Evolutionary conservation across 2,113 vertebrate species (phyloP).

Genomic region (Steatornis caripensis): DNA sequence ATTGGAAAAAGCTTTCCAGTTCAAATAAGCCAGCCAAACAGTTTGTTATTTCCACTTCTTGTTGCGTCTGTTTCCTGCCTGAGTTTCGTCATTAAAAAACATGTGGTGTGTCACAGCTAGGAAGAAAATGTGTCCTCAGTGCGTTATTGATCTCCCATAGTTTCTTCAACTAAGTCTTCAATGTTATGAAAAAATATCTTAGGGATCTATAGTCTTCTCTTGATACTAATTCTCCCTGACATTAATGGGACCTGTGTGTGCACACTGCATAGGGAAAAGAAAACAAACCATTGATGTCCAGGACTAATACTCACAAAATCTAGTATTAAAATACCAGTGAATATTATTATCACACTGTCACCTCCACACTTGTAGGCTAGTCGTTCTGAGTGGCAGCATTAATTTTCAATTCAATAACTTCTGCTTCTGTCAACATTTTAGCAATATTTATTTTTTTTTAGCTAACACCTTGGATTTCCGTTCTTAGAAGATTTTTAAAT

Average conservation of each 20-base stretch:
- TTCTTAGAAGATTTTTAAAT: not conserved
- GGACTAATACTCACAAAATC: not conserved
- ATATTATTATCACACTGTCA: not conserved
- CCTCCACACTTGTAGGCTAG: not conserved
- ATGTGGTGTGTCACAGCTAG: not conserved
- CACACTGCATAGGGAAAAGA: not conserved
- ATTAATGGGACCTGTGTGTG: not conserved
- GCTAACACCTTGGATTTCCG: not conserved
- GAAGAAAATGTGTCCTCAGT: not conserved
- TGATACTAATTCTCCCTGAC: conserved; percentile 19
- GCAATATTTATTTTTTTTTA: not conserved
- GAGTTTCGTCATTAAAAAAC: conserved; percentile 4
- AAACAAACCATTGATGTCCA: not conserved
- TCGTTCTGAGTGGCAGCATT: not conserved
- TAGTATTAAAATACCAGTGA: conserved; percentile 1
- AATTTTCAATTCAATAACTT: not conserved
- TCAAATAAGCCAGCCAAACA: not conserved
- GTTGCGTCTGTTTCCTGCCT: not conserved
- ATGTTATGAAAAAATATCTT: not conserved
- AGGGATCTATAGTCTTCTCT: not conserved
- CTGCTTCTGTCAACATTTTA: not conserved
- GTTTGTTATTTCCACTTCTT: conserved; percentile 45
- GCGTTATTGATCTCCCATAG: conserved; percentile 5
- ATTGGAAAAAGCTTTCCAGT: not conserved
- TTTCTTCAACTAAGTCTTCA: not conserved